Evolutionary conservation across 2,888 invertebrate genomes (phyloP), one percentile per base, ranked within the genome.

Genomic region (Platerodrilus igneus): DNA sequence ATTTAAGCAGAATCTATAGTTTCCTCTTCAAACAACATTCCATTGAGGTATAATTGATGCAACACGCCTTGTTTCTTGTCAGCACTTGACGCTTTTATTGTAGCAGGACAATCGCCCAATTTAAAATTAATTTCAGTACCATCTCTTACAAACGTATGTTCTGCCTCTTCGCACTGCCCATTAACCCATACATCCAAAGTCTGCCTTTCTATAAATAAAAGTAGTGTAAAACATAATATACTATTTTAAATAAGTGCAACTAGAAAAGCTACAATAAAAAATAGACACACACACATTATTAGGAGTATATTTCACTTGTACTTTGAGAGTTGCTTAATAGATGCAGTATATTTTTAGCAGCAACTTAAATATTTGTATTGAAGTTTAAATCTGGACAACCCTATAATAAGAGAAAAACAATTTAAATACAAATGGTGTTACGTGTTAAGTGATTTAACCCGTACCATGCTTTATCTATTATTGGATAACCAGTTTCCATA

Each of bases 111-210:
- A 9, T 68, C 69, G 2, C 71, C 76, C 6, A 86, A 63, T 29
- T 72, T 66, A 62, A 93, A 92, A 50, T 78, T 76, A 32, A 88
- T 91, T 66, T 89, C 86, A 0, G 89, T 88, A 11, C 92, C 92
- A 33, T 81, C 81, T 49, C 89, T 86, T 5, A 84, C 81, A 61
- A 93, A 93, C 57, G 82, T 83, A 32, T 80, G 83, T 83, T 89
- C 77, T 1, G 79, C 77, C 48, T 83, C 81, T 6, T 81, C 67
- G 59, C 75, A 73, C 47, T 74, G 64, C 9, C 87, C 87, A 64
- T 88, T 86, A 1, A 85, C 76, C 81, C 84, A 86, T 14, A 89
- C 74, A 58, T 83, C 79, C 49, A 86, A 68, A 0, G 81, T 78
- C 51, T 83, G 82, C 65, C 84, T 86, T 63, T 86, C 87, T 84